Percentiles rank a stretch among this genome's conserved stretches.
These are phyloP conservation scores for Pantala flavescens DNA, from an alignment of 1,140 invertebrate species.

Conservation along the genomic window DNA sequence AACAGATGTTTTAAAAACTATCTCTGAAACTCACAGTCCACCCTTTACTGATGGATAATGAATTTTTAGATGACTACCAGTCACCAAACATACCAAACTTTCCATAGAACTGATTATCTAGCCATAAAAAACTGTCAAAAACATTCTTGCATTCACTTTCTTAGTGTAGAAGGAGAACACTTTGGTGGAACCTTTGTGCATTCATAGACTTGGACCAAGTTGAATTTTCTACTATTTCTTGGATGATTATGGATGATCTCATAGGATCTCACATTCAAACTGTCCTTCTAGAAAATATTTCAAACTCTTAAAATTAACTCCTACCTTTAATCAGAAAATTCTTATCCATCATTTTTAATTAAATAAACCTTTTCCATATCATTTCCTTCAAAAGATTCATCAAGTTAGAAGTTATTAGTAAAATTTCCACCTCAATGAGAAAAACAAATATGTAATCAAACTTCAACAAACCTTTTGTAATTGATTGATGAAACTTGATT, in stretches of 20 bases:
- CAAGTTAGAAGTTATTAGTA: too few relatives aligned
- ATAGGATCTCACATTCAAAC: too few relatives aligned
- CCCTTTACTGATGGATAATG: background rate
- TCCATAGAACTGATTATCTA: background rate
- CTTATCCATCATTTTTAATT: too few relatives aligned
- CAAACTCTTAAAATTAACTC: background rate
- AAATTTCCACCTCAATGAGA: background rate
- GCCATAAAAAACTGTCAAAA: background rate
- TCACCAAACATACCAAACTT: background rate
- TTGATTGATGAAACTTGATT: background rate
- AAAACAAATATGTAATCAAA: background rate
- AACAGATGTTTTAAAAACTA: background rate
- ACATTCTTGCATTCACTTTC: background rate
- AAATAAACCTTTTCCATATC: too few relatives aligned
- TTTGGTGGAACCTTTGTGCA: conserved; percentile 8
- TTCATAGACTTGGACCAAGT: conserved; percentile 2
- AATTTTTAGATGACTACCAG: too few relatives aligned
- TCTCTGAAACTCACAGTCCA: background rate
- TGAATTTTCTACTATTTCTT: background rate
- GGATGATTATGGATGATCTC: background rate
- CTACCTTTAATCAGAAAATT: too few relatives aligned
- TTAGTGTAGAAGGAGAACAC: background rate
- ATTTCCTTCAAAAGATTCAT: too few relatives aligned
- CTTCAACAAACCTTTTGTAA: background rate
- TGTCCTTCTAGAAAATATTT: background rate